Base-by-base conservation (phyloP, 1,140 invertebrate species). In the Planococcus citri region DNA sequence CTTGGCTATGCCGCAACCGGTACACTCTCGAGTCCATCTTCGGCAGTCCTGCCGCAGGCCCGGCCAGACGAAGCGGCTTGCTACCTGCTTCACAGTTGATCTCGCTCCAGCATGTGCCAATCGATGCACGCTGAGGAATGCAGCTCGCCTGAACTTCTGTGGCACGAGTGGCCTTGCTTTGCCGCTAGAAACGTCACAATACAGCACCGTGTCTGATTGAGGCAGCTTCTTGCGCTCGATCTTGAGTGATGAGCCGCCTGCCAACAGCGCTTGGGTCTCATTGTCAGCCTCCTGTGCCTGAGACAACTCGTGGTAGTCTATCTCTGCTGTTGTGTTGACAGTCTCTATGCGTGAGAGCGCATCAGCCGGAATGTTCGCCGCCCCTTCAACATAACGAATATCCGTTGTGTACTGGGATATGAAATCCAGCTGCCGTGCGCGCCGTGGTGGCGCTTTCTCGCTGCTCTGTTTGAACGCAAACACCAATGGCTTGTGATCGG, bases 401-500 rank as follows among this genome's bases (percentile, higher is more conserved):
- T 73, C 70, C 10, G 74, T 73, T 4, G 70, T 69, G 38, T 73
- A 76, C 57, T 75, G 70, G 22, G 69, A 37, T 25, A 72, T 73
- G 29, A 72, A 71, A 12, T 68, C 69, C 27, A 73, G 72, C 25
- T 73, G 69, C 24, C 60, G 70, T 22, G 70, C 33, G 21, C 71
- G 71, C 57, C 76, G 29, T 4, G 76, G 76, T 2, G 75, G 73
- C 9, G 74, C 73, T 69, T 76, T 78, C 10, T 77, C 74, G 1
- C 29, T 1, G 51, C 73, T 75, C 68, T 77, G 72, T 29, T 71
- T 51, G 57, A 79, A 78, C 0, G 75, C 74, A 68, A 70, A 75
- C 17, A 72, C 75, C 9, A 80, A 69, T 0, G 77, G 79, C 69
- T 78, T 77, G 70, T 81, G 80, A 69, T 81, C 78, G 3, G 78